Conservation (phyloP, 1,140 invertebrate genomes). For the Neuroterus valhalla region DNA sequence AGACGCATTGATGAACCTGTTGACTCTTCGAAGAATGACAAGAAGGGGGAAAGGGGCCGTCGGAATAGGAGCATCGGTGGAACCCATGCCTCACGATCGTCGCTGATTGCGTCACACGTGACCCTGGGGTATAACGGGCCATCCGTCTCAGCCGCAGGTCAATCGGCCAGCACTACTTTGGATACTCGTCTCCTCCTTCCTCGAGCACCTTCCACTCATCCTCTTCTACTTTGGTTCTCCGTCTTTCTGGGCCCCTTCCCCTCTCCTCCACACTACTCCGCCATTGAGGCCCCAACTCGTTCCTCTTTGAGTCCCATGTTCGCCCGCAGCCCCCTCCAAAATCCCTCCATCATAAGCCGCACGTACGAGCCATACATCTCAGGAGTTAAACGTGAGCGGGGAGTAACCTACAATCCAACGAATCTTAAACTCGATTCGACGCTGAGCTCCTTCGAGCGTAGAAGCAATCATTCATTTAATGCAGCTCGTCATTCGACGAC, state of each 20-base stretch:
- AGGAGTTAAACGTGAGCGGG: neutral
- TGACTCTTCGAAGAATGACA: conserved; percentile 21
- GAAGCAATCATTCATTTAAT: conserved; percentile 21
- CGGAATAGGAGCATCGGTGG: conserved; percentile 40
- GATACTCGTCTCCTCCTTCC: conserved; percentile 33
- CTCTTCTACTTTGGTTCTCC: neutral
- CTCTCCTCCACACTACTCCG: neutral
- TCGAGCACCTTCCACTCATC: conserved; percentile 43
- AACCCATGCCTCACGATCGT: too few relatives aligned
- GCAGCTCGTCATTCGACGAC: neutral
- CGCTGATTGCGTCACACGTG: conserved; percentile 43
- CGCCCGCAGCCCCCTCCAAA: neutral
- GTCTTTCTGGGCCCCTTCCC: neutral
- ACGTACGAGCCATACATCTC: conserved; percentile 27
- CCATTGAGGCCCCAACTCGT: neutral
- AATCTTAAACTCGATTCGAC: conserved; percentile 24
- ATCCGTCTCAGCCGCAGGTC: conserved; percentile 38
- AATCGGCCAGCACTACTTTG: conserved; percentile 47
- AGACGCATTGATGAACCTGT: conserved; percentile 31
- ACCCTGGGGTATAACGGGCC: conserved; percentile 50
- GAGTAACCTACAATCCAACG: conserved; percentile 25
- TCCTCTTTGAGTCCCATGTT: conserved; percentile 11
- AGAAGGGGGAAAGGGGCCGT: conserved; percentile 2
- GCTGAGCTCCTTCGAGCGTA: conserved; percentile 12
- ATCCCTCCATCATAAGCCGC: neutral